Evolutionary conservation across 2,113 vertebrate species (phyloP).

Genomic region (Hemicordylus capensis): DNA sequence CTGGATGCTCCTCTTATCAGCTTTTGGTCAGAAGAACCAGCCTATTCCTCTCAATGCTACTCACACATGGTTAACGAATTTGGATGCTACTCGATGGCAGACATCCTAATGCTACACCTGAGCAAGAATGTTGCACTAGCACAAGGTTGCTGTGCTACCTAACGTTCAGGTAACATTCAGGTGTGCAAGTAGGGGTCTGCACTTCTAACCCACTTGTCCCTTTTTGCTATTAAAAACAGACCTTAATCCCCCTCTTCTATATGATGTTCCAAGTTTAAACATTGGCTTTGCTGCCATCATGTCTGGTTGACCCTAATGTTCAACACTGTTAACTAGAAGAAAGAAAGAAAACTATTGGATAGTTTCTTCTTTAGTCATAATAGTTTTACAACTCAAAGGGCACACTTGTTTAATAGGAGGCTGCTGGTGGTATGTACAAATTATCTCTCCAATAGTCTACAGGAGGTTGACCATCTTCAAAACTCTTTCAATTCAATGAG

Average conservation of each 20-base stretch:
- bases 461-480: background rate
- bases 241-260: background rate
- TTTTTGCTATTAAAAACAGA: background rate
- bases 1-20: too few species aligned
- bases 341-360: background rate
- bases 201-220: background rate
- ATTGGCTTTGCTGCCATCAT: background rate
- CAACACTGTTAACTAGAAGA: background rate
- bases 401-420: background rate
- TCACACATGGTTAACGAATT: too few species aligned
- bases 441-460: background rate
- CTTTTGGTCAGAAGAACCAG: too few species aligned
- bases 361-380: background rate
- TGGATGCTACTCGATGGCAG: too few species aligned
- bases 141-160: too few species aligned
- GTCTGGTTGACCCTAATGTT: rapidly evolving
- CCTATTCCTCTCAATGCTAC: too few species aligned
- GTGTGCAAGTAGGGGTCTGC: background rate
- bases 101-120: too few species aligned
- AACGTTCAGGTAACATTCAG: background rate
- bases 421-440: background rate
- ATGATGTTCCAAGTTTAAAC: background rate
- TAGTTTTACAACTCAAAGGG: background rate
- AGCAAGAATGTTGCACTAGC: too few species aligned
- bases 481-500: background rate